Conservation (phyloP, 1,140 invertebrate species). For the Cyclina sinensis region DNA sequence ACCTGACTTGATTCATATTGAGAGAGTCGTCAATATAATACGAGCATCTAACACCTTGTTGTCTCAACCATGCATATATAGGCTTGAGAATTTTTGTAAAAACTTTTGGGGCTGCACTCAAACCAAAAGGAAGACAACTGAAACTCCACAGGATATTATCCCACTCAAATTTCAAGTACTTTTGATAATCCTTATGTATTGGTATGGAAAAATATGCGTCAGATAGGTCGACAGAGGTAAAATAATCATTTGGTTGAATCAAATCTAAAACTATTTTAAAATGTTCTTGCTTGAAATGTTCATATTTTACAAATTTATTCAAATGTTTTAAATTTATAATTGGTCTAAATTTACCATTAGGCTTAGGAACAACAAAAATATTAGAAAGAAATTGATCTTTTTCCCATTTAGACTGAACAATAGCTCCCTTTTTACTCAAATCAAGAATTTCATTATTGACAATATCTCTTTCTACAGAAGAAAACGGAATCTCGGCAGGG, state of each 20-base stretch:
- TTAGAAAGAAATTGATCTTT: slow-evolving; percentile 66
- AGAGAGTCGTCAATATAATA: no score
- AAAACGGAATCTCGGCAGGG: neutral
- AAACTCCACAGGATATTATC: no score
- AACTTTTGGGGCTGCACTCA: no score
- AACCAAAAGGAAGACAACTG: no score
- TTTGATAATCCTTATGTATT: no score
- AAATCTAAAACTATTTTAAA: slow-evolving; percentile 49
- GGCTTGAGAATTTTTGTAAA: no score
- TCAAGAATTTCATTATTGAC: neutral
- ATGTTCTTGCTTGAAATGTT: slow-evolving; percentile 70
- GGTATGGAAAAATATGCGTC: no score
- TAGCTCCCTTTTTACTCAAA: slow-evolving; percentile 28
- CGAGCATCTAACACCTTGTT: no score
- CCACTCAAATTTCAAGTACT: no score
- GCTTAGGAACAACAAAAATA: slow-evolving; percentile 68
- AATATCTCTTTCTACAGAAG: slow-evolving; percentile 14
- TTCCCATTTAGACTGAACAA: slow-evolving; percentile 2
- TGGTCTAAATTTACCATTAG: slow-evolving; percentile 55
- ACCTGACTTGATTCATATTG: no score
- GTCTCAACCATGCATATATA: no score
- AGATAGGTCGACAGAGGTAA: no score
- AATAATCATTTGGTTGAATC: neutral
- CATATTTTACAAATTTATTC: slow-evolving; percentile 66
- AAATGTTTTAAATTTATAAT: slow-evolving; percentile 67